These are phyloP conservation scores for Gastrophryne carolinensis DNA, from an alignment of 2,797 vertebrate genomes.

Conservation along the genomic window DNA sequence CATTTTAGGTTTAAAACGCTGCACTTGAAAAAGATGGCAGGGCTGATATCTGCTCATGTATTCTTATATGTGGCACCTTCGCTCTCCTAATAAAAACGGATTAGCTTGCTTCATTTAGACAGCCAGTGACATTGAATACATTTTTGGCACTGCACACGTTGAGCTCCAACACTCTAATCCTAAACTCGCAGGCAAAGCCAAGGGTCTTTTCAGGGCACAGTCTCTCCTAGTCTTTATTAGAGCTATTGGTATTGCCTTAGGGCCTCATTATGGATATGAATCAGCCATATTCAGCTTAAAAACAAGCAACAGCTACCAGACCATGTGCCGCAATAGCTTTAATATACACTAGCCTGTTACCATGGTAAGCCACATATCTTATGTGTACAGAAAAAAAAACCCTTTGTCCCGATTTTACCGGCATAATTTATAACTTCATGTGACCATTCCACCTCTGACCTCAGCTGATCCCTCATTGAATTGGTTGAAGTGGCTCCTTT, in stretches of 20 bases:
- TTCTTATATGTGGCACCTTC: conserved; percentile 44
- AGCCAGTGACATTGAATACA: conserved; percentile 47
- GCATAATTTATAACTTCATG: no score
- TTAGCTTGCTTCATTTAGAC: conserved; percentile 48
- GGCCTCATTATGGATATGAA: not conserved
- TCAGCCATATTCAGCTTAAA: not conserved
- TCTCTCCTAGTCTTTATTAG: conserved; percentile 20
- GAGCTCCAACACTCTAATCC: conserved; percentile 47
- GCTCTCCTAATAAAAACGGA: conserved; percentile 49
- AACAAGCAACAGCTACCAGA: not conserved
- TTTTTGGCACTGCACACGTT: conserved; percentile 48
- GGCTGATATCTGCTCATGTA: conserved; percentile 39
- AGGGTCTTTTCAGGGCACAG: conserved; percentile 48
- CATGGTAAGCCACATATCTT: no score
- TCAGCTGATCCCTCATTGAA: no score
- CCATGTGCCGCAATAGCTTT: not conserved
- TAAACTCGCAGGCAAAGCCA: conserved; percentile 48
- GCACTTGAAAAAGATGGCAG: no score
- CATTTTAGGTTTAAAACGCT: no score
- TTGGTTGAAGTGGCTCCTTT: no score
- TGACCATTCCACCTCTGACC: no score
- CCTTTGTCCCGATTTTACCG: no score
- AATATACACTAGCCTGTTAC: no score
- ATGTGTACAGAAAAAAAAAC: no score
- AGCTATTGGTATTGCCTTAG: conserved; percentile 20